Evolutionary conservation across 2,888 invertebrate genomes (phyloP), one percentile per base, ranked within the genome.

Genomic region (Penaeus monodon): DNA sequence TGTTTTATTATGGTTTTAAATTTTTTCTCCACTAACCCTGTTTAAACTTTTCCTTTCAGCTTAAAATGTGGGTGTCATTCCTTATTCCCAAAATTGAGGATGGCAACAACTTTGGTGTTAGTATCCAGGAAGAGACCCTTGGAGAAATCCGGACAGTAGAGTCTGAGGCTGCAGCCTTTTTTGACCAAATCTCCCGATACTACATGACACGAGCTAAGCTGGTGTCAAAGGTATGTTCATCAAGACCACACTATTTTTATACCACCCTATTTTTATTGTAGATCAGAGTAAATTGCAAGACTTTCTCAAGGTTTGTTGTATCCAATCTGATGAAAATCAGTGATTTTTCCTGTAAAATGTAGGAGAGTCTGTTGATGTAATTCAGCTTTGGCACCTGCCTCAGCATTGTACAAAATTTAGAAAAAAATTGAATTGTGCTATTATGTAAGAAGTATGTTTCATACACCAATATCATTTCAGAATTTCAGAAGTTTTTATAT

Each of bases 1-100:
- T n/a, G 27, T 77, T n/a, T 64, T 14, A n/a, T 38, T 6, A 38
- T 38, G 33, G 33, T 38, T 38, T 20, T 29, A 10, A 12, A 12
- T 10, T 49, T 49, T 49, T 49, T 14, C 49, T 49, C 2, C 12
- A 49, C 49, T 49, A 10, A 49, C 14, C 14, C 49, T 49, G 49
- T 49, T 49, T 49, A 49, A 0, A 49, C 49, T 49, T 49, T 49
- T 49, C 49, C 49, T 49, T 63, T 68, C 85, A 97, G 95, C 93
- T 98, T 91, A 98, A 98, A 94, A 98, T 99, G 98, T 99, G 99
- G 99, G 97, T 99, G 91, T 97, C 98, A 17, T 98, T 98, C 92
- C 96, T 99, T 95, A 99, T 99, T 93, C 99, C 99, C 4, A 98
- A 98, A 94, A 99, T 99, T 91, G 99, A 99, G 93, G 99, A 99